These are phyloP conservation scores for Goniozus legneri DNA, from an alignment of 1,140 invertebrate genomes.

Conservation along the genomic window DNA sequence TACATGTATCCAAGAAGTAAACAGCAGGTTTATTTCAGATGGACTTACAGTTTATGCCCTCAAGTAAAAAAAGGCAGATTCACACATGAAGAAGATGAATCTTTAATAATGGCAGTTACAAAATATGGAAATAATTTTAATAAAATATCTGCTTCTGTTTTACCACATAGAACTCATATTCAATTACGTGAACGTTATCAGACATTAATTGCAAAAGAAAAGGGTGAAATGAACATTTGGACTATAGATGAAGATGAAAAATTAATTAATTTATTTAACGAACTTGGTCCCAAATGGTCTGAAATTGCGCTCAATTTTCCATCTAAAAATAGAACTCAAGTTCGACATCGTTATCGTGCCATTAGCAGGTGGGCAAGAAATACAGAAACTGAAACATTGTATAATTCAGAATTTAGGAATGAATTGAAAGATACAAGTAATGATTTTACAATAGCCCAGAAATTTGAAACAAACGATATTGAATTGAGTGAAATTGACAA, in stretches of 20 bases:
- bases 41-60: constrained; percentile 49
- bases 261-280: constrained; percentile 41
- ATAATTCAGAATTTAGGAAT: neutral
- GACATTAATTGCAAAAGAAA: constrained; percentile 42
- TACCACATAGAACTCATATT: constrained; percentile 54
- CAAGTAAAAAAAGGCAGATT: constrained; percentile 59
- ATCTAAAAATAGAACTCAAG: constrained; percentile 49
- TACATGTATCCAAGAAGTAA: constrained; percentile 61
- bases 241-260: constrained; percentile 47
- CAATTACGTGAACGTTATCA: constrained; percentile 58
- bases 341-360: constrained; percentile 49
- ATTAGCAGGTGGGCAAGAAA: too few relatives aligned
- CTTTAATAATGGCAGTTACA: constrained; percentile 57
- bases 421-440: neutral
- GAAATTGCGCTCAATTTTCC: constrained; percentile 44
- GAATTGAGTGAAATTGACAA: neutral
- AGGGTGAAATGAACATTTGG: constrained; percentile 43
- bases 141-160: constrained; percentile 49
- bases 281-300: constrained; percentile 48
- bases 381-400: neutral
- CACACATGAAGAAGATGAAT: constrained; percentile 60
- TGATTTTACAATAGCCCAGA: constrained; percentile 1
- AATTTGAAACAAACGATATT: neutral
- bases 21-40: constrained; percentile 60
- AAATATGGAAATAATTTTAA: constrained; percentile 61